Base-by-base conservation (phyloP, 2,113 vertebrate species). In the Poecile atricapillus region DNA sequence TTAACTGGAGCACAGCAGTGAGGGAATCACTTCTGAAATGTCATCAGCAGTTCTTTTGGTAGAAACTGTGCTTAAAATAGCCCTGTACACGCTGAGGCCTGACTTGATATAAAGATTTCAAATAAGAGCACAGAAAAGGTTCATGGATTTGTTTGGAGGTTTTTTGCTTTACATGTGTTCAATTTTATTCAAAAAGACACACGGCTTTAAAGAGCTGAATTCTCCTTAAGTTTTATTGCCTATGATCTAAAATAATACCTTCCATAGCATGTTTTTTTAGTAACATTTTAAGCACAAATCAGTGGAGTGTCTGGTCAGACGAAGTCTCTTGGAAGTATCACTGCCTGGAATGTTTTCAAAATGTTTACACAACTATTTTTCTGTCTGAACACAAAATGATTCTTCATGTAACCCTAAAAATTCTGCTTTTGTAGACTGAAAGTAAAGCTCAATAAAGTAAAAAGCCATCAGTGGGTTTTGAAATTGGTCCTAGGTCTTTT, bases 21-120 rank as follows among this genome's bases (percentile, higher is more conserved):
- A 93, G 56, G 70, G 49, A 90, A 96, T 70, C 81, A 86, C 73
- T 83, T 87, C 74, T 89, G 63, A 97, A 91, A 85, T 92, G 43
- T 69, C 55, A 71, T 63, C 67, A 94, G 13, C 53, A 60, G 9
- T 75, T 80, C 35, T 76, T 87, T 90, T 71, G 19, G 52, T 47
- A 89, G 58, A 59, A 89, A 89, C 19, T 50, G 30, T 47, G 37
- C 58, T 89, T 89, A 85, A 89, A 96, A 89, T 77, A 91, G 37
- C 62, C 23, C 37, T 63, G 59, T 59, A 55, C 33, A 60, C 14
- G 70, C 31, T 17, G 47, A 90, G 25, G 30, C 24, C 23, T 78
- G 52, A 70, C 16, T 95, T 85, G 21, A 52, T 83, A 43, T 21
- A 60, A 95, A 65, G 41, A 60, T 92, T 75, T 95, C 49, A 89